Conservation (phyloP, 2,797 vertebrate genomes). For the Pseudochromis fuscus region DNA sequence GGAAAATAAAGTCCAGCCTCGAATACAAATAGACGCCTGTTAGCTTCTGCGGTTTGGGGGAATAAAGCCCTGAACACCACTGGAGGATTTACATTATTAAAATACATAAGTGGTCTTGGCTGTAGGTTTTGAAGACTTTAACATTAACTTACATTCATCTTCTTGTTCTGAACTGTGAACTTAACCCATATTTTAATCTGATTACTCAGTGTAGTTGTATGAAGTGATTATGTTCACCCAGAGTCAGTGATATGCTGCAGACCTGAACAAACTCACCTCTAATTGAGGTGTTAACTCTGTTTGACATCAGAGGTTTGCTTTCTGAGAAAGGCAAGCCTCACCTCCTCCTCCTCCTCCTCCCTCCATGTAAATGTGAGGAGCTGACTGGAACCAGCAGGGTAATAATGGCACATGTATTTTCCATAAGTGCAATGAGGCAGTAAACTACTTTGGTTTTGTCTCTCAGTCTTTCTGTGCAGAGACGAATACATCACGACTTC, state of each 20-base stretch:
- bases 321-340: slow-evolving; percentile 6
- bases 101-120: too few relatives aligned
- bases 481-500: slow-evolving; percentile 5
- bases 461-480: slow-evolving; percentile 9
- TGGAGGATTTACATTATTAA: too few relatives aligned
- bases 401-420: slow-evolving; percentile 66
- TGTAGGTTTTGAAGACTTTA: too few relatives aligned
- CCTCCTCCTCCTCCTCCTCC: background rate
- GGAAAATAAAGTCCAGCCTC: too few relatives aligned
- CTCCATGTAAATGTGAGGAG: slow-evolving; percentile 65
- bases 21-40: too few relatives aligned
- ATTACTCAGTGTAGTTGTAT: too few relatives aligned
- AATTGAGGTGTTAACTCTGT: slow-evolving; percentile 35
- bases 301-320: slow-evolving; percentile 42
- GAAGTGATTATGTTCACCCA: too few relatives aligned
- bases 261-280: slow-evolving; percentile 32
- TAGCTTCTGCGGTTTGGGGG: too few relatives aligned
- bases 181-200: too few relatives aligned
- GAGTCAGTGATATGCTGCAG: slow-evolving; percentile 1
- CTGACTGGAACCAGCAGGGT: slow-evolving; percentile 61
- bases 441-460: slow-evolving; percentile 58
- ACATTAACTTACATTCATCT: too few relatives aligned
- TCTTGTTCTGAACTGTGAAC: too few relatives aligned
- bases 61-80: too few relatives aligned
- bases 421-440: slow-evolving; percentile 69